Conservation (phyloP, 2,113 vertebrate genomes). For the Conger conger region DNA sequence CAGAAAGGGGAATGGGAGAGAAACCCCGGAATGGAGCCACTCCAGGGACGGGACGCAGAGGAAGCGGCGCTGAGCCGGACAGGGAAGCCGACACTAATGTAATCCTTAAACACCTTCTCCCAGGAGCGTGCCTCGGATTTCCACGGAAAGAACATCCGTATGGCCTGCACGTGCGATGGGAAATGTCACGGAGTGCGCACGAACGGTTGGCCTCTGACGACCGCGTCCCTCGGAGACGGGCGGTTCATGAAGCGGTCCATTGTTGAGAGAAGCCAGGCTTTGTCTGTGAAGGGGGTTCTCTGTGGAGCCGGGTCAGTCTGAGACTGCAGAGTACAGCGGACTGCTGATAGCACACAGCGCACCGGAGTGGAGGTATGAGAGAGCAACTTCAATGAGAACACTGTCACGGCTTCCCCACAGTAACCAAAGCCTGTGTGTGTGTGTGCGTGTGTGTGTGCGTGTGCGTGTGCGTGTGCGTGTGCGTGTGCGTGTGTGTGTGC, state of each 20-base stretch:
- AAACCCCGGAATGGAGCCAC: conserved; percentile 7
- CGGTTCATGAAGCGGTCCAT: conserved; percentile 19
- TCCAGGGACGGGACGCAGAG: conserved; percentile 1
- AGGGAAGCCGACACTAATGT: conserved; percentile 28
- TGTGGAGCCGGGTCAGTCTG: neutral
- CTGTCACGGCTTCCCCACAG: neutral
- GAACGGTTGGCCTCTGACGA: conserved; percentile 3
- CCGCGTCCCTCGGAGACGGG: neutral
- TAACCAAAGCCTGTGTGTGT: neutral
- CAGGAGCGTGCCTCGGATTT: conserved; percentile 13
- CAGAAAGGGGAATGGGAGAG: conserved; percentile 13
- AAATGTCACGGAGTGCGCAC: conserved; percentile 7
- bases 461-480: no score
- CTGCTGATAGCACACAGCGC: neutral
- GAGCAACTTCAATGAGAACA: neutral
- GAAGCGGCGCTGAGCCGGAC: neutral
- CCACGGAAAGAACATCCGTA: conserved; percentile 9
- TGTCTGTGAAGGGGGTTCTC: neutral
- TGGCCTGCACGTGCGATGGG: conserved; percentile 13
- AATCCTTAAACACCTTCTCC: conserved; percentile 27
- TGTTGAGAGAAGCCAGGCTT: conserved; percentile 11
- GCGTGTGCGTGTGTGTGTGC: no score
- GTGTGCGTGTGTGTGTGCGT: no score
- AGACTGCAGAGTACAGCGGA: neutral
- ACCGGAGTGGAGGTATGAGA: neutral